Base-by-base conservation (phyloP, 2,888 invertebrate genomes). In the Erpobdella octoculata region DNA sequence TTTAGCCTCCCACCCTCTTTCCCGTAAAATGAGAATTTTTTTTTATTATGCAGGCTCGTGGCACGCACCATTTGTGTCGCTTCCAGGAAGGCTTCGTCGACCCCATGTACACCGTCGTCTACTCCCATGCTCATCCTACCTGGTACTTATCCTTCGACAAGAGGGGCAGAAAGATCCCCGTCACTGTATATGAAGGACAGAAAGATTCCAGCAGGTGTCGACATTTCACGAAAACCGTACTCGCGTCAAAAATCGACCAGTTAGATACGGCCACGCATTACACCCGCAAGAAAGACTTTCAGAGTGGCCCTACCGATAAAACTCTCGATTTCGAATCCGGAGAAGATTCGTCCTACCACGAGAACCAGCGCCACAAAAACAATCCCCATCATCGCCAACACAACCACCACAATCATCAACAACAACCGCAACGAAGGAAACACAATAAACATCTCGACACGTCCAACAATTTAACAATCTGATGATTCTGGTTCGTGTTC, bases 81-180 rank as follows among this genome's bases (percentile, higher is more conserved):
- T 53, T 53, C 53, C 53, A 53, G 53, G 53, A 53, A 9, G n/a
- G n/a, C n/a, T 15, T 53, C 8, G 28, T 53, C 53, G 15, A 53
- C 53, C 28, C 53, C 53, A 53, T 53, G 53, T 53, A 53, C 53
- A 53, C 53, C 18, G 53, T 53, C 53, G 21, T 25, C 53, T 28
- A 53, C 4, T 53, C 53, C 4, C 21, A 53, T 5, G 53, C 53
- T 28, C 21, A 53, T 15, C 9, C 21, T 28, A 53, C 21, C 8
- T 53, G 53, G 53, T 53, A 25, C 53, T 53, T 53, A 15, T 53
- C 53, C 53, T 53, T 53, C 53, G 53, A 53, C 53, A 53, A 53
- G 28, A 21, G 28, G 21, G 53, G 53, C 4, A 53, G 53, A 53
- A 53, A 28, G 53, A 25, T 28, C n/a, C 28, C 53, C 6, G 21